Base-by-base conservation (phyloP, 2,888 invertebrate genomes). In the Cyaniris semiargus region DNA sequence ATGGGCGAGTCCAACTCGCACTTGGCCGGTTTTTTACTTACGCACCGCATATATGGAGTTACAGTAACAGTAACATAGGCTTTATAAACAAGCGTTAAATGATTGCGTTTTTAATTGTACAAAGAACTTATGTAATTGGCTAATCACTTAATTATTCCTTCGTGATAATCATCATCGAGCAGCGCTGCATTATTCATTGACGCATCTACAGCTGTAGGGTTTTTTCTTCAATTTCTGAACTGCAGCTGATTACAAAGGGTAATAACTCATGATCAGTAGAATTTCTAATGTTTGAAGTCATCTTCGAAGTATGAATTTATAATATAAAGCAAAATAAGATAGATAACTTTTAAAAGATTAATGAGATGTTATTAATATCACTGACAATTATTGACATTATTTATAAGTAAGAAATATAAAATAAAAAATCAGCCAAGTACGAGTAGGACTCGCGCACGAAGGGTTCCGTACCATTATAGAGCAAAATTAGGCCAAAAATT, bases 161-260 rank as follows among this genome's bases (percentile, higher is more conserved):
- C 66, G 75, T 75, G 77, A 78, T 79, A 74, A 80, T n/a, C 79
- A 78, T 80, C 81, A 81, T 79, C 77, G 66, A 75, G 70, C 79
- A 78, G 76, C 78, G 78, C 79, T 80, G 79, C 78, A 79, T 79
- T 75, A 79, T 79, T 77, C 78, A 80, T 79, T 78, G 70, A 75
- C 75, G 79, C 78, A 70, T 76, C 56, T 21, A 71, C 76, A 76
- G 76, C 76, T 76, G 76, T n/a, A n/a, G 48, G 6, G 13, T 70
- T 76, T 76, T 76, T 76, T 71, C 23, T 70, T 44, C 34, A 21
- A 70, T 48, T 76, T 48, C 44, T 76, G 27, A 70, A 21, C 70
- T 15, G 76, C 71, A 76, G 76, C 76, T 76, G 71, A 76, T 76
- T 58, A 56, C 70, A 34, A 76, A 56, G 71, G 71, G 70, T 53